phyloP scores from a whole-genome alignment of 2,797 vertebrate species.

The Antrozous pallidus region DNA sequence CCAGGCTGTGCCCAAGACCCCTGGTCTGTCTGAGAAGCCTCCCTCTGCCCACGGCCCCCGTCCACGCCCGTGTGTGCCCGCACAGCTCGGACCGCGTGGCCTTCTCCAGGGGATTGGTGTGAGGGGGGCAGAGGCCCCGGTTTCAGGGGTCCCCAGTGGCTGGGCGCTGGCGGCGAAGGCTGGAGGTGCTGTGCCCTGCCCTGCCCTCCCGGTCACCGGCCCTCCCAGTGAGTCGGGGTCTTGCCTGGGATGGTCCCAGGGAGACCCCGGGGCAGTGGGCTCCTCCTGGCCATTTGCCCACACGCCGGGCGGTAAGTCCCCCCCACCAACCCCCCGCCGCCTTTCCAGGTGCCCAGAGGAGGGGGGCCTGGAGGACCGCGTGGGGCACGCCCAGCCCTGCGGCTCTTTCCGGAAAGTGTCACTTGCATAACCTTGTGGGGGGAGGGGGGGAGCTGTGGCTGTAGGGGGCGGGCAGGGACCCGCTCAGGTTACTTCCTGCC shows the following conservation, averaged over 20 bases:
- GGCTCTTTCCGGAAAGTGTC: neutral
- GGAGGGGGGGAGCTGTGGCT: neutral
- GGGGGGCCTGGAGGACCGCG: neutral
- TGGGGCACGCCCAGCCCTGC: rapidly evolving
- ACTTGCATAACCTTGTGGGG: slow-evolving; percentile 12
- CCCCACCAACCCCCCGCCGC: too few relatives aligned
- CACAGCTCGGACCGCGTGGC: neutral
- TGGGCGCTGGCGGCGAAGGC: neutral
- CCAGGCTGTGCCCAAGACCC: neutral
- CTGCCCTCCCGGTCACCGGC: rapidly evolving
- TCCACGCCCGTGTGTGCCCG: rapidly evolving
- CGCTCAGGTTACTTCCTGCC: neutral
- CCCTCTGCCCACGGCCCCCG: neutral
- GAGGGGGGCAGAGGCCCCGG: too few relatives aligned
- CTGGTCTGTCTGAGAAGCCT: neutral
- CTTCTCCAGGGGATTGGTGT: neutral
- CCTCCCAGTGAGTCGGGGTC: too few relatives aligned
- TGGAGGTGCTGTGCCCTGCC: rapidly evolving
- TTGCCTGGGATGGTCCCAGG: neutral
- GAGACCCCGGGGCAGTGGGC: neutral
- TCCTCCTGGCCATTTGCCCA: rapidly evolving
- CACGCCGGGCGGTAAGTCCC: too few relatives aligned
- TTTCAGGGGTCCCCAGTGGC: too few relatives aligned
- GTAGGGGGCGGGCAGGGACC: neutral
- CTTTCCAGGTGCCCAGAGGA: neutral